A percentile compares a stretch with the other conserved stretches of the same genome.
Conservation (phyloP, 1,140 invertebrate species). For the Manduca sexta region DNA sequence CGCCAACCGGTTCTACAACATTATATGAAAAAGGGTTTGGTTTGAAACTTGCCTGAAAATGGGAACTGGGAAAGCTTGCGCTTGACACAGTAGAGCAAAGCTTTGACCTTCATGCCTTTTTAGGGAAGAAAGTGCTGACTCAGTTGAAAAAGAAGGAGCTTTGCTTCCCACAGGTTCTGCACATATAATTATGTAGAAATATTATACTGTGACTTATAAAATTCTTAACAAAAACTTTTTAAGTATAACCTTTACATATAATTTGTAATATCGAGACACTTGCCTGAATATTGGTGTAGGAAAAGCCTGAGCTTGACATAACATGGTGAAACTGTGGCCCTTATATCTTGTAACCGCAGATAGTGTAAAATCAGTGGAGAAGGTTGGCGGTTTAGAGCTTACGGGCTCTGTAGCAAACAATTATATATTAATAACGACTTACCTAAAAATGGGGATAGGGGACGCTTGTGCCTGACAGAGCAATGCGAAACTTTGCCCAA, state of each 20-base stretch:
- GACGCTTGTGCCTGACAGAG: conserved; percentile 82
- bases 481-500: conserved; percentile 70
- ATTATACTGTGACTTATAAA: not conserved
- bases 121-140: conserved; percentile 70
- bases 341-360: conserved; percentile 63
- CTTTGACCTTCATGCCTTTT: conserved; percentile 69
- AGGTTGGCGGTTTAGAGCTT: conserved; percentile 63
- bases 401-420: conserved; percentile 59
- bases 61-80: conserved; percentile 81
- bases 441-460: conserved; percentile 82
- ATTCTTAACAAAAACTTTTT: conserved; percentile 1
- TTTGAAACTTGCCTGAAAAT: conserved; percentile 73
- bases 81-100: conserved; percentile 81
- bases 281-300: conserved; percentile 74
- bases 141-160: conserved; percentile 77
- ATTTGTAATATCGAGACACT: conserved; percentile 24
- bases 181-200: conserved; percentile 19
- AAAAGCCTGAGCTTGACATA: conserved; percentile 72
- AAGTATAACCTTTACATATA: conserved; percentile 5
- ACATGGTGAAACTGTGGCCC: conserved; percentile 65
- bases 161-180: conserved; percentile 80
- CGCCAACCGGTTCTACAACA: conserved; percentile 78
- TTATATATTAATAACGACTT: conserved; percentile 49
- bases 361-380: conserved; percentile 65
- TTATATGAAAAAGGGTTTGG: conserved; percentile 17